Evolutionary conservation across 2,113 vertebrate genomes (phyloP), one percentile per base, ranked within the genome.

Genomic region (Urocolius indicus): DNA sequence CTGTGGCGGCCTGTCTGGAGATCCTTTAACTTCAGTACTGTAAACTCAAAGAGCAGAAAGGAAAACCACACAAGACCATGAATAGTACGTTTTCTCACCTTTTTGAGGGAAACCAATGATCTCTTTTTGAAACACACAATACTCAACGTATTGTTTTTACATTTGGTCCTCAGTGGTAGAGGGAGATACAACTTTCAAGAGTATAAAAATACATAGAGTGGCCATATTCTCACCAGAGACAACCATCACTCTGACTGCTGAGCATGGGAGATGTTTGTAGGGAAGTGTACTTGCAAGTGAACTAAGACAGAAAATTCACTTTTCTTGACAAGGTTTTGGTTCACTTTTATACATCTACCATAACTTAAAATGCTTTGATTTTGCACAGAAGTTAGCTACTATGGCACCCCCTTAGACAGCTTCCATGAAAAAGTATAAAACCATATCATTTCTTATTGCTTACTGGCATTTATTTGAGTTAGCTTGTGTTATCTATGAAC

Each of bases 1-100:
- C 17, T 69, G 5, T 20, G 5, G 6, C 6, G n/a, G 26, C 9
- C 6, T 2, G 1, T 5, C 27, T 54, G 21, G 4, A 4, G 4
- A 27, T 41, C 18, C 26, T 32, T 19, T 62, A 4, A 43, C 41
- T 55, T 85, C 13, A 32, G 2, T 49, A 41, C 13, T 29, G 4
- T 24, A 46, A 79, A 83, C 36, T 13, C n/a, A n/a, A n/a, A n/a
- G n/a, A n/a, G n/a, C n/a, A n/a, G n/a, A 76, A 49, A 2, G 12
- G 13, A 26, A 52, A 59, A 79, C 4, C 1, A 34, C 32, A 23
- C 4, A 63, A 63, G 48, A 13, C 7, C 8, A 22, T 19, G 21
- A 61, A 38, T 4, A 41, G 5, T 16, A n/a, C 5, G n/a, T 78
- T 43, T 66, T 55, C 41, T 55, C 66, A 27, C 15, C 36, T 73